Percentiles rank a stretch among this genome's conserved stretches.
phyloP scores from a whole-genome alignment of 2,113 vertebrate genomes.

The Perognathus longimembris region DNA sequence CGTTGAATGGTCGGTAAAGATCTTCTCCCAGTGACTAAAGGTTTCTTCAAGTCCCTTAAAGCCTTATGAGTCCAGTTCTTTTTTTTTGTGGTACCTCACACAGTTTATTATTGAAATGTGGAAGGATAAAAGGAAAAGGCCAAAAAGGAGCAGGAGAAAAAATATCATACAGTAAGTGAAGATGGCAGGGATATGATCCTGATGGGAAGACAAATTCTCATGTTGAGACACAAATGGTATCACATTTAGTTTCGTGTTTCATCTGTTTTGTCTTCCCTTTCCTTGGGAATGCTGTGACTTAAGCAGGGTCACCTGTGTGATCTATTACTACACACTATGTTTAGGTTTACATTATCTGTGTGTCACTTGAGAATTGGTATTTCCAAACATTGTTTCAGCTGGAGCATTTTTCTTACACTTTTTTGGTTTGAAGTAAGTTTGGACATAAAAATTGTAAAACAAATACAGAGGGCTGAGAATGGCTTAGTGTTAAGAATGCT shows the following conservation, averaged over 20 bases:
- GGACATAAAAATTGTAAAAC: not conserved
- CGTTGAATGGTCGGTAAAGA: no score
- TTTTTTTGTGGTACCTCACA: not conserved
- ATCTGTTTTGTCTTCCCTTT: not conserved
- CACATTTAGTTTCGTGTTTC: not conserved
- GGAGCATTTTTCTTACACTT: not conserved
- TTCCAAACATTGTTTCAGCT: slow-evolving; percentile 11
- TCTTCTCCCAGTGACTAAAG: no score
- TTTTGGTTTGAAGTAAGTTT: slow-evolving; percentile 43
- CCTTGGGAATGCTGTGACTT: slow-evolving; percentile 47
- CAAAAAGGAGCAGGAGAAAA: not conserved
- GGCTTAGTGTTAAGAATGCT: no score
- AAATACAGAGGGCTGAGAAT: no score
- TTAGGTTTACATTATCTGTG: slow-evolving; percentile 57
- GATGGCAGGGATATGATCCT: not conserved
- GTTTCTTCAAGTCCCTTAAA: no score
- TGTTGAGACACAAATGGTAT: not conserved
- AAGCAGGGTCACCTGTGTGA: slow-evolving; percentile 57
- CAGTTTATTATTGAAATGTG: slow-evolving; percentile 18
- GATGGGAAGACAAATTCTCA: not conserved
- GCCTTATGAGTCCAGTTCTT: no score
- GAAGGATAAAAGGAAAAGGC: not conserved
- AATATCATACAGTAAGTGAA: not conserved
- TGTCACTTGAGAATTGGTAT: slow-evolving; percentile 57
- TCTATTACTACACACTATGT: slow-evolving; percentile 65